Evolutionary conservation across 1,140 invertebrate genomes (phyloP), one percentile per base, ranked within the genome.

Genomic region (Hylaeus volcanicus): DNA sequence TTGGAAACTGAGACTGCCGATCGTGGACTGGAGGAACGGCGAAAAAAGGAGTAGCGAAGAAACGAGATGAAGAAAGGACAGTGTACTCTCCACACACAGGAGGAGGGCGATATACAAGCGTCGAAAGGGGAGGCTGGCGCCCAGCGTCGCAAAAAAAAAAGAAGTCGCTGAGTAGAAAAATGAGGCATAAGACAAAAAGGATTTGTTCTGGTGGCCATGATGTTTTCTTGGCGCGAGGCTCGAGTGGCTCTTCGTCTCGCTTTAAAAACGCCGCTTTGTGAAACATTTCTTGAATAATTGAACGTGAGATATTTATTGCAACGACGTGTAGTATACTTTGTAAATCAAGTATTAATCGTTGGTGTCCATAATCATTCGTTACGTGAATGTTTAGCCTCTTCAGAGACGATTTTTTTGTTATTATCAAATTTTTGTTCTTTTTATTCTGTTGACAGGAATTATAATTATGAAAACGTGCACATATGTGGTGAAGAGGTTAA

Each of bases 1-100:
- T 71, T 84, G 76, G 81, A 84, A 84, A 87, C 86, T 81, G 79
- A 90, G 89, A 85, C 79, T 79, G 56, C 61, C 70, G 74, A 69
- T 74, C 43, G 12, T 15, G 56, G 55, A 39, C 53, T 37, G 79
- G 26, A 61, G 82, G 77, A 78, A 74, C 74, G 86, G 82, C 83
- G 83, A 64, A 72, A 71, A 58, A 72, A 56, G 45, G 15, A 63
- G 55, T 3, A 60, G 45, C 5, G 73, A 41, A 37, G 66, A 51
- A 11, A 53, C n/a, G 55, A 74, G 71, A 55, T 66, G 66, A 45
- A 37, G 6, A 9, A 61, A 37, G 58, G 58, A 61, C 51, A 9
- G 48, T 41, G 15, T 43, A 39, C 9, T 37, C 15, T n/a, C 4
- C 11, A 11, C 3, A 26, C 2, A 5, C 11, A 37, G 45, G 15